Percentiles rank a stretch among this genome's conserved stretches.
These are phyloP conservation scores for Spea hammondii DNA, from an alignment of 2,797 vertebrate species.

Conservation along the genomic window DNA sequence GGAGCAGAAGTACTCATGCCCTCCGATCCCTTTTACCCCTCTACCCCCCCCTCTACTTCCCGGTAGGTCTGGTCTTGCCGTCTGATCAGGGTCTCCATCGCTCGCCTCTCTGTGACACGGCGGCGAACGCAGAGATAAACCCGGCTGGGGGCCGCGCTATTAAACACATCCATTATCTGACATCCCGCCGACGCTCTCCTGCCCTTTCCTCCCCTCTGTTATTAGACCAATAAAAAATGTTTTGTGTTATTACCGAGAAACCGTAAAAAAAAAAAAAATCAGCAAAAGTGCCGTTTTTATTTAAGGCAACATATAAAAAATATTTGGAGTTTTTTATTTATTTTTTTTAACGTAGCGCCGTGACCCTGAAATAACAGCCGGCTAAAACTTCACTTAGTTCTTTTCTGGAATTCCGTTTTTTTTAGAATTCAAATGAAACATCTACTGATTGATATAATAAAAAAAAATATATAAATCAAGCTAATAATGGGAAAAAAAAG, in stretches of 20 bases:
- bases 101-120: constrained; percentile 4
- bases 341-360: no score
- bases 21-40: neutral
- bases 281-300: constrained; percentile 50
- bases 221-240: constrained; percentile 58
- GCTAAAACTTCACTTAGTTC: no score
- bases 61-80: neutral
- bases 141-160: constrained; percentile 56
- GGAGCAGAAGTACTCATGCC: neutral
- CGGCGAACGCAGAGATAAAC: constrained; percentile 53
- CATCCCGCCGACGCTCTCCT: neutral
- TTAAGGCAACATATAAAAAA: constrained; percentile 32
- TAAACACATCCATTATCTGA: constrained; percentile 59
- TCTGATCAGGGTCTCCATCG: constrained; percentile 19
- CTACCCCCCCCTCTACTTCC: neutral
- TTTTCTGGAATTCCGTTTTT: no score
- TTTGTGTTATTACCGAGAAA: constrained; percentile 52
- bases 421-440: no score
- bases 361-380: no score
- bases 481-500: no score
- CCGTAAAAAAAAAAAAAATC: constrained; percentile 51
- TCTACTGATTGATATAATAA: no score
- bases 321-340: no score
- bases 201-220: constrained; percentile 54
- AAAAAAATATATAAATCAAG: no score